These are phyloP conservation scores for Therioaphis trifolii DNA, from an alignment of 2,888 invertebrate species.

Conservation along the genomic window DNA sequence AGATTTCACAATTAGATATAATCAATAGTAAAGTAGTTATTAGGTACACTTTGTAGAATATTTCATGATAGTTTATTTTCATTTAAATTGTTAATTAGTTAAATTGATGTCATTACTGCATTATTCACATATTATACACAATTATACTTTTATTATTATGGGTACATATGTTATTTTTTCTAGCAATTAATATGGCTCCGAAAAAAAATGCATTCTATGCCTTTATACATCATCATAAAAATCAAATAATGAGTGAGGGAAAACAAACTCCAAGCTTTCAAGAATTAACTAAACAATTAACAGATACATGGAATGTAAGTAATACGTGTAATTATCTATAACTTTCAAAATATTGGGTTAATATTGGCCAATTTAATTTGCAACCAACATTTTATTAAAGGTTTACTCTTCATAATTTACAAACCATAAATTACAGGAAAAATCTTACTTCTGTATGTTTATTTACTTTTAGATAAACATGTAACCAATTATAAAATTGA, in stretches of 20 bases:
- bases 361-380: no score
- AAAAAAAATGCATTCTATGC: background rate
- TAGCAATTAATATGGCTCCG: conserved; percentile 27
- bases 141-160: background rate
- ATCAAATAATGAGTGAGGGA: background rate
- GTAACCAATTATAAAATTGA: no score
- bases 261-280: background rate
- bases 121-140: no score
- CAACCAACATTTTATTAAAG: no score
- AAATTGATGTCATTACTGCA: no score
- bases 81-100: no score
- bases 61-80: no score
- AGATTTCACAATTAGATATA: no score
- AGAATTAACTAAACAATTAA: background rate
- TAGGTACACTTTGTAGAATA: no score
- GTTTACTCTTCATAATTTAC: no score
- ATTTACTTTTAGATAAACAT: background rate
- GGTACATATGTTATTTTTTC: background rate
- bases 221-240: background rate
- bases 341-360: background rate
- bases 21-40: no score
- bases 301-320: conserved; percentile 40
- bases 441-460: background rate
- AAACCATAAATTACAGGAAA: background rate
- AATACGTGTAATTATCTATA: background rate